Conservation (phyloP, 2,888 invertebrate genomes). For the Trissolcus brochymenae region DNA sequence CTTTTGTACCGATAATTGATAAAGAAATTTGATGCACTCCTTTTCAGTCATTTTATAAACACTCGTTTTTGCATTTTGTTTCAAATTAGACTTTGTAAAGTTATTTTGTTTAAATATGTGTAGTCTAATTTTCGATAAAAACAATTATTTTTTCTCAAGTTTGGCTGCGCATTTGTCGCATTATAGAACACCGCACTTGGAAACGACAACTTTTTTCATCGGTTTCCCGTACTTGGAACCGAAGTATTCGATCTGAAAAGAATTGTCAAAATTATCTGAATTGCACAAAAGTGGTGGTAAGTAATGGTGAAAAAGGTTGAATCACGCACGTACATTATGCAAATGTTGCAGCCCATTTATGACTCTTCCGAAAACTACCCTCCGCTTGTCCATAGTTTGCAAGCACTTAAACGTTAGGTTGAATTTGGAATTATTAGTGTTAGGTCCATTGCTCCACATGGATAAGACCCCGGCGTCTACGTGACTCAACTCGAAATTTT, state of each 20-base stretch:
- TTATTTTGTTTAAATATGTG: too few relatives aligned
- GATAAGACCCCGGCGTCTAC: constrained; percentile 79
- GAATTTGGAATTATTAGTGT: constrained; percentile 78
- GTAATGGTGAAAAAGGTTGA: too few relatives aligned
- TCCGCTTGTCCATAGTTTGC: constrained; percentile 78
- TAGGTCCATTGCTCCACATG: constrained; percentile 76
- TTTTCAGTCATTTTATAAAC: too few relatives aligned
- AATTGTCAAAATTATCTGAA: neutral
- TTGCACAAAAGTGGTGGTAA: neutral
- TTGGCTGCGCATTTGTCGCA: neutral
- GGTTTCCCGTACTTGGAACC: constrained; percentile 69
- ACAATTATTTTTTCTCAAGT: too few relatives aligned
- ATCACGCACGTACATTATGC: constrained; percentile 62
- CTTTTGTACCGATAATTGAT: constrained; percentile 7
- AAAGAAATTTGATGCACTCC: neutral
- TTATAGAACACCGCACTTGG: constrained; percentile 66
- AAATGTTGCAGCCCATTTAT: constrained; percentile 66
- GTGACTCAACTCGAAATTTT: constrained; percentile 77
- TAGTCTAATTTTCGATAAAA: too few relatives aligned
- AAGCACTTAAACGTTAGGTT: constrained; percentile 80
- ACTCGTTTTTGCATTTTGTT: too few relatives aligned
- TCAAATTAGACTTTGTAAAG: too few relatives aligned
- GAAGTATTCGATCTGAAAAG: constrained; percentile 65
- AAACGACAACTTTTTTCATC: constrained; percentile 64
- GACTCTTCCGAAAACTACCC: constrained; percentile 80